Percentiles rank a stretch among this genome's conserved stretches.
Conservation (phyloP, 2,113 vertebrate genomes). For the Gambusia holbrooki region DNA sequence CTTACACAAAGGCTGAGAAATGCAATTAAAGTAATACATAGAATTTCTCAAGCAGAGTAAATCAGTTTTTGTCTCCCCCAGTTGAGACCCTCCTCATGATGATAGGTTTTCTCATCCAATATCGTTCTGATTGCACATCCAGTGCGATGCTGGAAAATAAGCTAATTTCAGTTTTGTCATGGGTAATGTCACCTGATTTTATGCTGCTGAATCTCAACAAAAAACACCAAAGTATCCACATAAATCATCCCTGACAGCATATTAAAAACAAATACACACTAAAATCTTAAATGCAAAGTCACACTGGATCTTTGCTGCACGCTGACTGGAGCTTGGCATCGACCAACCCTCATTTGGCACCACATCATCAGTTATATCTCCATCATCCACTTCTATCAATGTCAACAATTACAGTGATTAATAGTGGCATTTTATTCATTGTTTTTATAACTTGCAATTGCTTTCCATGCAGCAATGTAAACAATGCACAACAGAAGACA, state of each 20-base stretch:
- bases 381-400: slow-evolving; percentile 43
- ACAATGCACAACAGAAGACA: slow-evolving; percentile 30
- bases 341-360: slow-evolving; percentile 36
- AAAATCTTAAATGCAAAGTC: slow-evolving; percentile 47
- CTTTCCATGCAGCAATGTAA: slow-evolving; percentile 28
- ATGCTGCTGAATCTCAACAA: slow-evolving; percentile 68
- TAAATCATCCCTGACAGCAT: slow-evolving; percentile 76
- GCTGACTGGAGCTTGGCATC: slow-evolving; percentile 25
- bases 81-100: slow-evolving; percentile 43
- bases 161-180: slow-evolving; percentile 75
- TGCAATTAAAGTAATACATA: slow-evolving; percentile 43
- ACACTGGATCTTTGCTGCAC: slow-evolving; percentile 24
- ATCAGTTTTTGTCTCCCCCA: slow-evolving; percentile 63
- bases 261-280: slow-evolving; percentile 71
- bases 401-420: slow-evolving; percentile 63
- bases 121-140: slow-evolving; percentile 59
- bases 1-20: slow-evolving; percentile 36
- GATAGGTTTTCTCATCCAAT: slow-evolving; percentile 63
- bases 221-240: slow-evolving; percentile 63
- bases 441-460: slow-evolving; percentile 44
- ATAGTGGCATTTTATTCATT: slow-evolving; percentile 65
- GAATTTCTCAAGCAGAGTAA: slow-evolving; percentile 48
- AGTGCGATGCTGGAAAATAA: slow-evolving; percentile 59
- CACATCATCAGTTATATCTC: slow-evolving; percentile 49
- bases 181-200: slow-evolving; percentile 75